These are phyloP conservation scores for Lasioglossum leucozonium DNA, from an alignment of 2,888 invertebrate species.

Conservation along the genomic window DNA sequence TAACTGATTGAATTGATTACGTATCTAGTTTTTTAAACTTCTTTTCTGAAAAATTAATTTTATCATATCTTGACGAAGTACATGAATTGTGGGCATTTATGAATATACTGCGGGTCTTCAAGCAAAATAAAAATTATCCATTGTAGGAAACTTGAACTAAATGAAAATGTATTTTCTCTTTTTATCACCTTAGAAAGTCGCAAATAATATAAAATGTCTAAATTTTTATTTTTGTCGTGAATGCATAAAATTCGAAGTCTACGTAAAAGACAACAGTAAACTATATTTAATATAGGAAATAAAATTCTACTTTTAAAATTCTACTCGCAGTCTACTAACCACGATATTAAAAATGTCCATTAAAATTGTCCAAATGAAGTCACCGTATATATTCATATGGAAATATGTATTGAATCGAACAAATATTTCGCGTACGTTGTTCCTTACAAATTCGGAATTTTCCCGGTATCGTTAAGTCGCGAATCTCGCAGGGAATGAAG, in stretches of 20 bases:
- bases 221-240: too few relatives aligned
- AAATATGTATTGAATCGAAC: background rate
- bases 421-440: background rate
- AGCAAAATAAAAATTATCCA: background rate
- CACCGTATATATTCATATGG: background rate
- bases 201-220: too few relatives aligned
- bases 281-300: background rate
- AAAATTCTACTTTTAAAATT: background rate
- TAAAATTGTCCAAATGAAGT: background rate
- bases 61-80: too few relatives aligned
- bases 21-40: too few relatives aligned
- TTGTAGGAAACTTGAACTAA: too few relatives aligned
- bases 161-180: too few relatives aligned
- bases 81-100: too few relatives aligned
- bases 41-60: too few relatives aligned
- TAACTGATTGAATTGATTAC: background rate
- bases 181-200: too few relatives aligned
- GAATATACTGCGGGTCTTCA: too few relatives aligned
- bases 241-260: background rate
- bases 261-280: background rate
- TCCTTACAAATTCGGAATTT: slow-evolving; percentile 30
- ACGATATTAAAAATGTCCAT: too few relatives aligned
- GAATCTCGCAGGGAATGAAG: slow-evolving; percentile 53
- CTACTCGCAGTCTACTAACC: too few relatives aligned
- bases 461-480: slow-evolving; percentile 39